These are phyloP conservation scores for Coelogynopora nodosa DNA, from an alignment of 2,888 invertebrate genomes.

Conservation along the genomic window DNA sequence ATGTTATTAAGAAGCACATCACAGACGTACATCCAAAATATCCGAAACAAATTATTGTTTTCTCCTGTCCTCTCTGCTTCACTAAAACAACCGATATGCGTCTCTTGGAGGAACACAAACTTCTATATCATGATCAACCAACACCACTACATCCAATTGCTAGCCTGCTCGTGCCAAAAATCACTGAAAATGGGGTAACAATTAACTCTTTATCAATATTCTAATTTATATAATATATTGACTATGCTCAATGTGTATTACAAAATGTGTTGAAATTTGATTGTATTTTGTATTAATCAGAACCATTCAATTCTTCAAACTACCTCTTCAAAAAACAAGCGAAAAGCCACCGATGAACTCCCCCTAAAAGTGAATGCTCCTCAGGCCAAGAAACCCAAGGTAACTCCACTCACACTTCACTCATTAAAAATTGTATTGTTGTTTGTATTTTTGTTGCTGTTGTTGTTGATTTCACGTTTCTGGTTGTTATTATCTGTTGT, in stretches of 20 bases:
- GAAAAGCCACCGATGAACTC: background rate
- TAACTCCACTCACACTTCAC: too few relatives aligned
- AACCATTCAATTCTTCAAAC: background rate
- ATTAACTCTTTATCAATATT: background rate
- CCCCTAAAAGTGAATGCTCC: background rate
- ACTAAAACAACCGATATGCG: background rate
- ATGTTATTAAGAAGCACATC: background rate
- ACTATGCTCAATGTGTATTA: too few relatives aligned
- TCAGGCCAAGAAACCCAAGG: background rate
- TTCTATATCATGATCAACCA: background rate
- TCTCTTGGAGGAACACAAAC: background rate
- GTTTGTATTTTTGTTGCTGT: background rate
- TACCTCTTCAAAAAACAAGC: background rate
- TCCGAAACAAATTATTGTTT: background rate
- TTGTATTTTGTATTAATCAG: too few relatives aligned
- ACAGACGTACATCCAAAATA: background rate
- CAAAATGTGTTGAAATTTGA: too few relatives aligned
- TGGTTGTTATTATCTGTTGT: too few relatives aligned
- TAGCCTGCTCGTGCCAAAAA: background rate
- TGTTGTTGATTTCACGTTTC: too few relatives aligned
- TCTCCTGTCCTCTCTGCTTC: constrained; percentile 6
- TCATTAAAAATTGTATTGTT: background rate
- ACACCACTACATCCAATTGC: background rate
- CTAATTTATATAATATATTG: background rate
- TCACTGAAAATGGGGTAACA: background rate